phyloP scores from a whole-genome alignment of 2,797 vertebrate species.

The Falco berigora region DNA sequence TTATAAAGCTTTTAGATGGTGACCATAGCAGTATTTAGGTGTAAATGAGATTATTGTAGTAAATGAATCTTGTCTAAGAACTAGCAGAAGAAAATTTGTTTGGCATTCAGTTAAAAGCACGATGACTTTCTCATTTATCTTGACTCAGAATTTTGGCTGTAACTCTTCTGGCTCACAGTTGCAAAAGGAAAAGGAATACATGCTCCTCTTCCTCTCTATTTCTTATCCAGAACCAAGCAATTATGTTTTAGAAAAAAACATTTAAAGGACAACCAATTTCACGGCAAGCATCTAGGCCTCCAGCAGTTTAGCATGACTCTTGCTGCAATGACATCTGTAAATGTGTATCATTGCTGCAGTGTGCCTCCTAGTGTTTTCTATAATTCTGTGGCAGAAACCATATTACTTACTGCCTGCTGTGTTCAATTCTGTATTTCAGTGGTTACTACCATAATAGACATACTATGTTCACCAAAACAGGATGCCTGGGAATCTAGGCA shows the following conservation, averaged over 20 bases:
- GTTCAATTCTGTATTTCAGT: neutral
- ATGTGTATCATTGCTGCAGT: slow-evolving; percentile 23
- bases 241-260: slow-evolving; percentile 62
- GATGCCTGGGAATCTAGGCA: neutral
- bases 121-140: slow-evolving; percentile 44
- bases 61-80: slow-evolving; percentile 64
- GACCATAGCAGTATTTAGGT: slow-evolving; percentile 12
- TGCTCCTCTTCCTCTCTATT: neutral
- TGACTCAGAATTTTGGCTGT: neutral
- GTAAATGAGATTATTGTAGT: slow-evolving; percentile 42
- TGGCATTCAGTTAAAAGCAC: slow-evolving; percentile 22
- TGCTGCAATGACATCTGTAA: slow-evolving; percentile 60
- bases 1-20: slow-evolving; percentile 57
- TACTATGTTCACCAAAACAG: neutral
- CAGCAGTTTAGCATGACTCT: slow-evolving; percentile 55
- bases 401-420: slow-evolving; percentile 24
- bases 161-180: neutral
- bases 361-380: slow-evolving; percentile 53
- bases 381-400: slow-evolving; percentile 39
- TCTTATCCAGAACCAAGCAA: slow-evolving; percentile 64
- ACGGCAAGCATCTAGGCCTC: slow-evolving; percentile 45
- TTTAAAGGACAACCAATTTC: slow-evolving; percentile 68
- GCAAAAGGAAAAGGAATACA: neutral
- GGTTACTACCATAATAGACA: neutral
- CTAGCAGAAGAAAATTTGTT: slow-evolving; percentile 46